These are phyloP conservation scores for Emydoidea blandingii DNA, from an alignment of 2,797 vertebrate genomes.

Conservation along the genomic window DNA sequence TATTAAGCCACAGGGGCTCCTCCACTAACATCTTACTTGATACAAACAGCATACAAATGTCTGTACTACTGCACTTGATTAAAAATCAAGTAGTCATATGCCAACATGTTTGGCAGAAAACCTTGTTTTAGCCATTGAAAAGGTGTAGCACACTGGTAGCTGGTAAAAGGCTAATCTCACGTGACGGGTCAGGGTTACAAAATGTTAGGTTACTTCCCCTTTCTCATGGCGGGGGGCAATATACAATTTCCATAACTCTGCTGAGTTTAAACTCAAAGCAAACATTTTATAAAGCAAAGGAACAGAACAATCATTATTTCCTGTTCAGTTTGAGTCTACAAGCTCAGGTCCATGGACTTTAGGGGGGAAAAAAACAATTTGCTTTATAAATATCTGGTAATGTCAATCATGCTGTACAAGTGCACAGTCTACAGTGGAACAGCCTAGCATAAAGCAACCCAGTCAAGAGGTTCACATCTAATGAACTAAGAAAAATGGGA, in stretches of 20 bases:
- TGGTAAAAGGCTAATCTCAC: background rate
- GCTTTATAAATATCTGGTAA: background rate
- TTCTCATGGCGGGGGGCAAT: background rate
- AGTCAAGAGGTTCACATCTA: background rate
- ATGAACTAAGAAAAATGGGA: background rate
- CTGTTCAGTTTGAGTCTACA: background rate
- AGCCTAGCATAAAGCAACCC: background rate
- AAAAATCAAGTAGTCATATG: slow-evolving; percentile 52
- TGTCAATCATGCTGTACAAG: background rate
- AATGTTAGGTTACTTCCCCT: background rate
- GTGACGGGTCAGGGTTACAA: rapidly evolving
- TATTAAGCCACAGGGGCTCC: slow-evolving; percentile 20
- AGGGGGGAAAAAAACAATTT: background rate
- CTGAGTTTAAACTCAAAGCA: background rate
- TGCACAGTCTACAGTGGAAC: background rate
- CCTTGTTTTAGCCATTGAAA: background rate
- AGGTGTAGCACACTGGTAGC: background rate
- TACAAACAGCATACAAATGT: background rate
- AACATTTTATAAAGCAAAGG: background rate
- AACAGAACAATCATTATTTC: rapidly evolving
- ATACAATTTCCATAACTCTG: background rate
- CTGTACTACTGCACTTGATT: slow-evolving; percentile 25
- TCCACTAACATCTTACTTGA: background rate
- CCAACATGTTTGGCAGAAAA: slow-evolving; percentile 23
- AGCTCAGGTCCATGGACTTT: background rate